phyloP scores from a whole-genome alignment of 2,113 vertebrate species.

The Tautogolabrus adspersus region DNA sequence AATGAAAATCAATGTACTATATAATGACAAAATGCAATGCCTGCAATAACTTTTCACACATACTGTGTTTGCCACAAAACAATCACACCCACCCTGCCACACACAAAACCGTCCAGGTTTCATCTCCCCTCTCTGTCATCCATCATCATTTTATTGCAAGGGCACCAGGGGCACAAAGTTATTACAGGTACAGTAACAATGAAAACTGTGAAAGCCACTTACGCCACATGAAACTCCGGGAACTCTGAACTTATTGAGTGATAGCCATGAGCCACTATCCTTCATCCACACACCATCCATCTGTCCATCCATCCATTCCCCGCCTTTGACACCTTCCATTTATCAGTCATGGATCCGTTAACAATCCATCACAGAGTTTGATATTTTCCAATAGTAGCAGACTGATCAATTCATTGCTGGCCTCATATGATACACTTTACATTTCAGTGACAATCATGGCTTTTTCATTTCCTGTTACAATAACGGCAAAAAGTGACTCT shows the following conservation, averaged over 20 bases:
- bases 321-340: slow-evolving; percentile 6
- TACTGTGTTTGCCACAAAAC: neutral
- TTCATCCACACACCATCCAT: slow-evolving; percentile 62
- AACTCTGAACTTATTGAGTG: slow-evolving; percentile 66
- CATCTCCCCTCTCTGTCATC: slow-evolving; percentile 53
- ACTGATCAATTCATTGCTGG: neutral
- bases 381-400: slow-evolving; percentile 1
- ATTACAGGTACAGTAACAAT: slow-evolving; percentile 62
- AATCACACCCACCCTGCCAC: slow-evolving; percentile 5
- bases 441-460: neutral
- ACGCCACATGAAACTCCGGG: slow-evolving; percentile 53
- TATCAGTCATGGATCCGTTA: slow-evolving; percentile 29
- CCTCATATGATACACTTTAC: neutral
- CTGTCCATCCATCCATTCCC: slow-evolving; percentile 35
- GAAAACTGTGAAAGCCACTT: slow-evolving; percentile 62
- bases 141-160: slow-evolving; percentile 74
- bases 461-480: slow-evolving; percentile 16
- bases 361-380: slow-evolving; percentile 44
- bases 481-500: neutral
- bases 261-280: slow-evolving; percentile 45
- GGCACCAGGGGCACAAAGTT: slow-evolving; percentile 66
- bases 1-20: neutral
- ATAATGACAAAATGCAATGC: slow-evolving; percentile 1
- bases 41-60: neutral
- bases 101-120: slow-evolving; percentile 31